Conservation (phyloP, 2,888 invertebrate species). For the Drosophila gaucha region DNA sequence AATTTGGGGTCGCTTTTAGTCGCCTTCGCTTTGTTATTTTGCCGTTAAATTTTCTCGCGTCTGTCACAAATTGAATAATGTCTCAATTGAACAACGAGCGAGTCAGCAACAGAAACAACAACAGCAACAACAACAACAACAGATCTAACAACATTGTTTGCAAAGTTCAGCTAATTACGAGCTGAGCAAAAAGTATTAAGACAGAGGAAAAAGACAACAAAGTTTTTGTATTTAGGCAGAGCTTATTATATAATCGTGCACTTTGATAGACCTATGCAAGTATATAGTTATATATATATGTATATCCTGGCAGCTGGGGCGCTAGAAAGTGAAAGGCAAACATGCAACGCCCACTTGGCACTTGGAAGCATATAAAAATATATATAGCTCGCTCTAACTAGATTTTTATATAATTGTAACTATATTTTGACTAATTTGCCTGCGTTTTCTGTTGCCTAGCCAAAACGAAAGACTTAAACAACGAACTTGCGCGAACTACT, state of each 20-base stretch:
- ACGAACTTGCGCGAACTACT: slow-evolving; percentile 28
- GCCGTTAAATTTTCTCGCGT: slow-evolving; percentile 66
- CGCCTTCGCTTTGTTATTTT: slow-evolving; percentile 16
- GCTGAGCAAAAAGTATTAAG: slow-evolving; percentile 33
- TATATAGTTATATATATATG: slow-evolving; percentile 1
- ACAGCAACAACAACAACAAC: slow-evolving; percentile 11
- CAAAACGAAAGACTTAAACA: slow-evolving; percentile 43
- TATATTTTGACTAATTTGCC: slow-evolving; percentile 67
- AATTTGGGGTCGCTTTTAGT: slow-evolving; percentile 20
- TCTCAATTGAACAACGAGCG: slow-evolving; percentile 61
- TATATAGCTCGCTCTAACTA: slow-evolving; percentile 44
- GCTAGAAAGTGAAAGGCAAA: slow-evolving; percentile 69
- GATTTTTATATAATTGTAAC: slow-evolving; percentile 65
- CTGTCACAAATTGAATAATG: slow-evolving; percentile 79
- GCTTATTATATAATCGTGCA: slow-evolving; percentile 61
- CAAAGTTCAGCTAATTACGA: slow-evolving; percentile 55
- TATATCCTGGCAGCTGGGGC: slow-evolving; percentile 52
- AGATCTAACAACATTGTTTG: slow-evolving; percentile 55
- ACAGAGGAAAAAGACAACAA: slow-evolving; percentile 22
- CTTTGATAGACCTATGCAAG: slow-evolving; percentile 38
- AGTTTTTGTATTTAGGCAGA: slow-evolving; percentile 23
- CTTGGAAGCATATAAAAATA: slow-evolving; percentile 5
- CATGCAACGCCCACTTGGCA: slow-evolving; percentile 74
- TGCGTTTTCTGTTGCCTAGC: slow-evolving; percentile 9
- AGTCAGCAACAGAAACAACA: slow-evolving; percentile 9